Evolutionary conservation across 1,140 invertebrate species (phyloP).

Genomic region (Lycorma delicatula): DNA sequence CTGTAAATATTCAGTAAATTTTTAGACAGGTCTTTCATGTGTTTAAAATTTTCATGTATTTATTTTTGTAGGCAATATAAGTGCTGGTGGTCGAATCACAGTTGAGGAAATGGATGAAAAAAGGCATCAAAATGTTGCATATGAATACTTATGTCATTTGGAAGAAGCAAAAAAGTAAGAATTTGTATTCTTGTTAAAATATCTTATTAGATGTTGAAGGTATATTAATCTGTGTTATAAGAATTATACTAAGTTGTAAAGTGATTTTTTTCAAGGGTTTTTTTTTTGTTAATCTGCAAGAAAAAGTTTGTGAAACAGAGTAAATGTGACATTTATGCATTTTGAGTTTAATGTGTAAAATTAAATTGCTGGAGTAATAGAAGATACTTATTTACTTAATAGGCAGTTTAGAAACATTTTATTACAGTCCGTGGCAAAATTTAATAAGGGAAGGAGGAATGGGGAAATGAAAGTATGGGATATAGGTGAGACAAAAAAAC

Average conservation of each 20-base stretch:
- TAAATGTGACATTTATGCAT: not conserved
- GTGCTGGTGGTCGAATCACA: conserved; percentile 37
- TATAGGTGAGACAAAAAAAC: too few species aligned
- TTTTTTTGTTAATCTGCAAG: not conserved
- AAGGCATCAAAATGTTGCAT: conserved; percentile 63
- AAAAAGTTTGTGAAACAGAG: not conserved
- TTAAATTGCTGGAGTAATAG: not conserved
- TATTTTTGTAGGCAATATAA: too few species aligned
- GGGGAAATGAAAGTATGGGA: too few species aligned
- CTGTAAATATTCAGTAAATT: too few species aligned
- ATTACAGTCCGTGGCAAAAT: too few species aligned
- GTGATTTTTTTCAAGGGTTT: not conserved
- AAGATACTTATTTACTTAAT: too few species aligned
- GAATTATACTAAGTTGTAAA: not conserved
- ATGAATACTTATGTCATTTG: conserved; percentile 74
- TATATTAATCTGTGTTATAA: not conserved
- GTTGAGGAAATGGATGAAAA: conserved; percentile 68
- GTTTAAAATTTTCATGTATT: too few species aligned
- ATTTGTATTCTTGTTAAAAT: conserved; percentile 15
- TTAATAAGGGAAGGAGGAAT: too few species aligned
- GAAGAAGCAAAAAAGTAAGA: conserved; percentile 67
- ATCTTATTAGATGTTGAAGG: not conserved
- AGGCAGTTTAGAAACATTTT: too few species aligned
- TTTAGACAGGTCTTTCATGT: too few species aligned
- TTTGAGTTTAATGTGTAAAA: not conserved